phyloP scores from a whole-genome alignment of 2,113 vertebrate species.

The Oncorhynchus kisutch region DNA sequence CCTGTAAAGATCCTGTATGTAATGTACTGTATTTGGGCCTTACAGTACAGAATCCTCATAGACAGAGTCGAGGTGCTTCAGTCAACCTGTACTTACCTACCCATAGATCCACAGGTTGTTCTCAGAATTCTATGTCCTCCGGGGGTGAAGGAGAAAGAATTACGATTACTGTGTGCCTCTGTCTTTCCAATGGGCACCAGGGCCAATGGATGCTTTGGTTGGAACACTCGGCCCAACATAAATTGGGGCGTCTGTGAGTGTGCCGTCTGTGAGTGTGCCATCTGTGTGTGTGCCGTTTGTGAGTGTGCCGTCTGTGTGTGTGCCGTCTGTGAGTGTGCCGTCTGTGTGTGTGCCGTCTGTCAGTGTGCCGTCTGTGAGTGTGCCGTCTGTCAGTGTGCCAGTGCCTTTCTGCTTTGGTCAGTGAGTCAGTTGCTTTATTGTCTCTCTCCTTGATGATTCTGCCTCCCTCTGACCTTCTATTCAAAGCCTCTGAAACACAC shows the following conservation, averaged over 20 bases:
- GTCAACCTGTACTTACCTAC: background rate
- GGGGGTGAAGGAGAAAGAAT: too few species aligned
- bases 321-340: too few species aligned
- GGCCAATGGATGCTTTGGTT: background rate
- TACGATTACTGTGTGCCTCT: background rate
- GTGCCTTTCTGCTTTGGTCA: background rate
- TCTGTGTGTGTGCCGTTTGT: too few species aligned
- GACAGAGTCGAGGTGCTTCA: background rate
- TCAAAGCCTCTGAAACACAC: conserved; percentile 6
- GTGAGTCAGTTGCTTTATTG: conserved; percentile 62
- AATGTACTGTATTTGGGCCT: too few species aligned
- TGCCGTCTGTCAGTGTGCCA: background rate
- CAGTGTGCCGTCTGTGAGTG: background rate
- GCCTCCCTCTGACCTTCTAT: conserved; percentile 52
- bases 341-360: too few species aligned
- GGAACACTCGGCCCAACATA: background rate
- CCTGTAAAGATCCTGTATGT: background rate
- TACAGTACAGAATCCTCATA: background rate
- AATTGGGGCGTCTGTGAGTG: conserved; percentile 3
- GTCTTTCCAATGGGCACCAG: background rate
- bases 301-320: too few species aligned
- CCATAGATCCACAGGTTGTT: background rate
- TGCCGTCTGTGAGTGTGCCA: background rate
- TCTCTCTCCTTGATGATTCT: conserved; percentile 47
- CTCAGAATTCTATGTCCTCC: background rate